These are phyloP conservation scores for Drosophila pectinifera DNA, from an alignment of 1,140 invertebrate species.

Conservation along the genomic window DNA sequence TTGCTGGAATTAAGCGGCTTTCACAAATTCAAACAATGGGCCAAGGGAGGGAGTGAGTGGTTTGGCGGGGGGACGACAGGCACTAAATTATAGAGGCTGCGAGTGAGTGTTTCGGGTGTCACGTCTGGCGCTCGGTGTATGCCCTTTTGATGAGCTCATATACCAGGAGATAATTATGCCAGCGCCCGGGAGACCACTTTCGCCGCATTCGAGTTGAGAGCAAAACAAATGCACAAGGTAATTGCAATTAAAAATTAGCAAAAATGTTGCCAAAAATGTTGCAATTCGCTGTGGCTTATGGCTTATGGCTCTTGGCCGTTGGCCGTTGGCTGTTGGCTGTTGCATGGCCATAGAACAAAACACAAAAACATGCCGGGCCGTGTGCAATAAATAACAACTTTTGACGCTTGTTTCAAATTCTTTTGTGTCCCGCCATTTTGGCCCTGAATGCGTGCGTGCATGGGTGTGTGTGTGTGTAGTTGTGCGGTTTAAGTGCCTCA, in stretches of 20 bases:
- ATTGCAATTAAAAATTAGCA: conserved; percentile 65
- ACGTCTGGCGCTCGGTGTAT: conserved; percentile 35
- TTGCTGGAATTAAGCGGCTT: conserved; percentile 79
- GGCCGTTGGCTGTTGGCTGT: conserved; percentile 11
- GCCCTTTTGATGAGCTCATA: conserved; percentile 58
- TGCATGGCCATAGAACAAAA: conserved; percentile 51
- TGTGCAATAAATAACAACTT: conserved; percentile 75
- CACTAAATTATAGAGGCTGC: conserved; percentile 10
- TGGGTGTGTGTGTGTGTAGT: conserved; percentile 24
- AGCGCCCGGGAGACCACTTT: conserved; percentile 25
- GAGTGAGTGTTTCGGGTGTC: conserved; percentile 13
- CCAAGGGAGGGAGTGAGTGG: not conserved
- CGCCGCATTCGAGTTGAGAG: conserved; percentile 16
- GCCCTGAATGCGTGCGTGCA: conserved; percentile 17
- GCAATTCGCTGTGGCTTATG: conserved; percentile 18
- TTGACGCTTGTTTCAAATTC: conserved; percentile 72
- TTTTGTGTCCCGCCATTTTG: conserved; percentile 63
- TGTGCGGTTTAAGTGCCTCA: conserved; percentile 52
- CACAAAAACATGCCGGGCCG: conserved; percentile 43
- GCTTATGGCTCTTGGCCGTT: not conserved
- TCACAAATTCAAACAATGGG: conserved; percentile 65
- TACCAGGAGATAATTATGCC: conserved; percentile 55
- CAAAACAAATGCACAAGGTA: conserved; percentile 37
- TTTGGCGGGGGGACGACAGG: not conserved
- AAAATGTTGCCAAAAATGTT: conserved; percentile 54